Base-by-base conservation (phyloP, 2,888 invertebrate genomes). In the Chesias legatella region DNA sequence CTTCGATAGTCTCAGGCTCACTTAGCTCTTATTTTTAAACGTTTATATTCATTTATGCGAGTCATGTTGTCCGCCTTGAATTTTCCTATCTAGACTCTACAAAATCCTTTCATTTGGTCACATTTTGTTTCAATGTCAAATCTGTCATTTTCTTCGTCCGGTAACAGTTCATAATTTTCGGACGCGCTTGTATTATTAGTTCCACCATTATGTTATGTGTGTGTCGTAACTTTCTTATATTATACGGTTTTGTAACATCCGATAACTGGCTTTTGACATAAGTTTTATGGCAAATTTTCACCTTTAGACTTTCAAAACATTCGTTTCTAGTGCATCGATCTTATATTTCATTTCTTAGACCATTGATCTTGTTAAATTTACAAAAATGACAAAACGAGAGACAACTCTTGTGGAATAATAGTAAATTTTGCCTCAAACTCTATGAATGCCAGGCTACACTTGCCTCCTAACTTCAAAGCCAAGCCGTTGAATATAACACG, bases 1-100 rank as follows among this genome's bases (percentile, higher is more conserved):
- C 67, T 70, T 66, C 66, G 70, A 47, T 65, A 64, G 63, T 48
- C 58, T 67, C 48, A 68, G 73, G 60, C 63, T 54, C 51, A 60
- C 51, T 53, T 51, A 56, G 58, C 40, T 67, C 62, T 71, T 62
- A 56, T 39, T 48, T 48, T 50, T 44, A 33, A 60, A 58, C 53
- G 53, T 65, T 57, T 56, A 60, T 67, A 60, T 67, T 59, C 52
- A 59, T 56, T 54, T 53, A 58, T 58, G 51, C 59, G 42, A 51
- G 48, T 51, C 39, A 20, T 51, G 51, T 27, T 53, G 60, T 59
- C 60, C 51, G 58, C 70, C 66, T 67, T 70, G 68, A 63, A 42
- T 33, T 56, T 33, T 50, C 32, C 48, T 39, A 51, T 51, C 45
- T 56, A 41, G 38, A 43, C 53, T 53, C 25, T 39, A 17, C 56